A percentile compares a stretch with the other conserved stretches of the same genome.
phyloP scores from a whole-genome alignment of 2,888 invertebrate species.

The Chloroclysta siterata region DNA sequence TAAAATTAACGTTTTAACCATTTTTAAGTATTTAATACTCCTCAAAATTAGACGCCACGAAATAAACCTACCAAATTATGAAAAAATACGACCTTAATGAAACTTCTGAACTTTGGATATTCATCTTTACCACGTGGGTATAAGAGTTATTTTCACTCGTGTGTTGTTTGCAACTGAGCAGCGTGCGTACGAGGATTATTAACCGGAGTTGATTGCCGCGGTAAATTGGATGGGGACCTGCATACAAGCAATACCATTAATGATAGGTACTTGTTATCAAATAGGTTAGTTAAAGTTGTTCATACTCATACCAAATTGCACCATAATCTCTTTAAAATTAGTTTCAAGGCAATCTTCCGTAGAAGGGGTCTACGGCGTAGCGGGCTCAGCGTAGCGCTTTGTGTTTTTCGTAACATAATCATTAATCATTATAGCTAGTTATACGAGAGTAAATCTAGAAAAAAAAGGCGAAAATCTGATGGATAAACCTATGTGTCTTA shows the following conservation, averaged over 20 bases:
- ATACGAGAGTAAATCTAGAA: too few species aligned
- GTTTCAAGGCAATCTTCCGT: neutral
- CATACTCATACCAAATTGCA: conserved; percentile 27
- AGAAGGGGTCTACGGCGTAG: neutral
- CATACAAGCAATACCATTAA: conserved; percentile 56
- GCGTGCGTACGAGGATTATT: conserved; percentile 63
- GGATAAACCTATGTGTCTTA: too few species aligned
- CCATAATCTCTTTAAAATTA: too few species aligned
- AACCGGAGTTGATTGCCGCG: conserved; percentile 69
- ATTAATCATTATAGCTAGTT: too few species aligned
- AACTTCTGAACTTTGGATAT: conserved; percentile 10
- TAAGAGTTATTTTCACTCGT: conserved; percentile 32
- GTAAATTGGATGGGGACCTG: conserved; percentile 69
- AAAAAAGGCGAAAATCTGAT: too few species aligned
- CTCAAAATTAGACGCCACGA: conserved; percentile 21
- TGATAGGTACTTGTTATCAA: conserved; percentile 46
- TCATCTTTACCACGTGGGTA: conserved; percentile 1
- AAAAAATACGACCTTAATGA: conserved; percentile 30
- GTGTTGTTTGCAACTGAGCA: conserved; percentile 52
- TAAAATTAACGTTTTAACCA: conserved; percentile 12
- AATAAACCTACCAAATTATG: conserved; percentile 27
- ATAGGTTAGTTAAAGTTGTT: conserved; percentile 39
- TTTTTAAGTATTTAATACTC: conserved; percentile 9
- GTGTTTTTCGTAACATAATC: too few species aligned
- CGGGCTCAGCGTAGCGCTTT: too few species aligned